phyloP scores from a whole-genome alignment of 2,113 vertebrate genomes.

The Trichomycterus rosablanca region DNA sequence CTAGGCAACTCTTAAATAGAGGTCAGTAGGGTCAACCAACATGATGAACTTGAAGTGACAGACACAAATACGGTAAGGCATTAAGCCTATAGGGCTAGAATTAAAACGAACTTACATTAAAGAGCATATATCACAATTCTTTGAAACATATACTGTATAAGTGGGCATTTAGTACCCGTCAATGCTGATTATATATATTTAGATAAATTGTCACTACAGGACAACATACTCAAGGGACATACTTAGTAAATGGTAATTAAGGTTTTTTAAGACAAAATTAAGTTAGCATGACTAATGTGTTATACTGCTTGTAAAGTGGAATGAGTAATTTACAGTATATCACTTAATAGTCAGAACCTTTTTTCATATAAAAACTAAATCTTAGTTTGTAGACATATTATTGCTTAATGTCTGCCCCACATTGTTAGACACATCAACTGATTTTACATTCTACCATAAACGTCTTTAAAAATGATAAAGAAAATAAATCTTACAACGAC shows the following conservation, averaged over 20 bases:
- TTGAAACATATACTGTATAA: not conserved
- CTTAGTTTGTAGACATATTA: slow-evolving; percentile 10
- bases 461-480: not conserved
- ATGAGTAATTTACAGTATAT: slow-evolving; percentile 1
- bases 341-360: not conserved
- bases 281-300: too few relatives aligned
- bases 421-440: not conserved
- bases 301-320: slow-evolving; percentile 1
- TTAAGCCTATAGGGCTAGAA: not conserved
- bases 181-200: not conserved
- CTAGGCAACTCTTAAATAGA: not conserved
- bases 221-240: not conserved
- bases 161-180: not conserved
- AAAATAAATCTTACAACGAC: too few relatives aligned
- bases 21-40: slow-evolving; percentile 20
- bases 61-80: slow-evolving; percentile 28
- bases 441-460: too few relatives aligned
- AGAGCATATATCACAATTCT: slow-evolving; percentile 1
- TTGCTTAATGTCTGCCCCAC: slow-evolving; percentile 13
- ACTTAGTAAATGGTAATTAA: not conserved
- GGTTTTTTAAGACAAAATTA: too few relatives aligned
- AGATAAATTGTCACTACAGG: slow-evolving; percentile 1
- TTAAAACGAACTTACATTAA: not conserved
- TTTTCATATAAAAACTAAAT: slow-evolving; percentile 10
- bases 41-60: slow-evolving; percentile 14